A percentile compares a stretch with the other conserved stretches of the same genome.
Evolutionary conservation across 2,888 invertebrate genomes (phyloP).

Genomic region (Cephus sareptanus): DNA sequence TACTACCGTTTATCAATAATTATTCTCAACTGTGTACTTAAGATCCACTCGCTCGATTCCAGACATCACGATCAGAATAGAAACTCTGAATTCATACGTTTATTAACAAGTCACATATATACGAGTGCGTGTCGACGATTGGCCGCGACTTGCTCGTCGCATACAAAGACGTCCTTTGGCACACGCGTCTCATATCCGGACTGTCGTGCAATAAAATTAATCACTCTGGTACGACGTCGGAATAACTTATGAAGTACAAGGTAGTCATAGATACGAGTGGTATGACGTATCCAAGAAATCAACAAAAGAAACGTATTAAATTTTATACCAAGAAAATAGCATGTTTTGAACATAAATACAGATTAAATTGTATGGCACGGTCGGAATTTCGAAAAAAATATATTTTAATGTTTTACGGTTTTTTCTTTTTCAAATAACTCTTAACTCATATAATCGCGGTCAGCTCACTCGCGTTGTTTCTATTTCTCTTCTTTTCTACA

Average conservation of each 20-base stretch:
- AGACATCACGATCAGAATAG: not conserved
- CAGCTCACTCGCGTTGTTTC: not conserved
- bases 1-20: not conserved
- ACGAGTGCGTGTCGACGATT: not conserved
- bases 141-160: not conserved
- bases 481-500: not conserved
- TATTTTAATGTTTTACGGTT: not conserved
- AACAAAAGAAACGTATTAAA: not conserved
- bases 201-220: conserved; percentile 60
- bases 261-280: not conserved
- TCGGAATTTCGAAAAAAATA: not conserved
- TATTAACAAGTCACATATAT: not conserved
- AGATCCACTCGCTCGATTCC: not conserved
- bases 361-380: not conserved
- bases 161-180: not conserved
- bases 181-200: conserved; percentile 49
- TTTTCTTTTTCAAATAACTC: not conserved
- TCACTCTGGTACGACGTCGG: conserved; percentile 54
- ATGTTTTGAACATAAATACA: not conserved
- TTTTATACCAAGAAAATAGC: not conserved
- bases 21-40: not conserved
- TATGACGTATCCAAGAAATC: not conserved
- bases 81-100: not conserved
- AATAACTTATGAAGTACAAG: conserved; percentile 50
- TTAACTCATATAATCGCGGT: not conserved